Evolutionary conservation across 2,113 vertebrate species (phyloP).

Genomic region (Ochotona curzoniae): DNA sequence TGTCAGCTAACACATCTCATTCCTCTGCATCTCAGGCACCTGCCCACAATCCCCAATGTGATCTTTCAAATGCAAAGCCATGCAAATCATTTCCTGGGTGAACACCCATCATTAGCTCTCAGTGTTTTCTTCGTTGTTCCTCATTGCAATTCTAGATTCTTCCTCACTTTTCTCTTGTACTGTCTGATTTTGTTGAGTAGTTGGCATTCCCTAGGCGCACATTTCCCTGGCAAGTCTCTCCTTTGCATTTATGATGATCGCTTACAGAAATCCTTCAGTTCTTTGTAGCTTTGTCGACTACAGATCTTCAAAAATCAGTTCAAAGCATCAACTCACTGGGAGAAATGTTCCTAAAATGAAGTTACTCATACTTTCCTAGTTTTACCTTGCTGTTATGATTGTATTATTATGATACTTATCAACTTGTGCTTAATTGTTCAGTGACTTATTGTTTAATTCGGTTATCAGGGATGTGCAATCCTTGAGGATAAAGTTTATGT

Average conservation of each 20-base stretch:
- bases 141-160: neutral
- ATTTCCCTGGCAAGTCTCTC: neutral
- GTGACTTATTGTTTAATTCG: neutral
- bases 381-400: neutral
- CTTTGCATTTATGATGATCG: neutral
- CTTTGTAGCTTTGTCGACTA: neutral
- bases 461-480: neutral
- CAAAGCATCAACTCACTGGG: neutral
- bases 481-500: neutral
- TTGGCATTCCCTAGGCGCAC: neutral
- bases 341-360: neutral
- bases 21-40: neutral
- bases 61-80: neutral
- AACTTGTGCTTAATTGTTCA: neutral
- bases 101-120: neutral
- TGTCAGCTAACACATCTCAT: too few species aligned
- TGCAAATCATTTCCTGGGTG: neutral
- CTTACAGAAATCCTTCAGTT: neutral
- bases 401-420: neutral
- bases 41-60: neutral
- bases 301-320: neutral
- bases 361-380: neutral
- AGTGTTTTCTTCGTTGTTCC: neutral
- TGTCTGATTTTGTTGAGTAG: neutral
- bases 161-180: neutral